Base-by-base conservation (phyloP, 2,797 vertebrate species). In the Pantherophis vulpinus region DNA sequence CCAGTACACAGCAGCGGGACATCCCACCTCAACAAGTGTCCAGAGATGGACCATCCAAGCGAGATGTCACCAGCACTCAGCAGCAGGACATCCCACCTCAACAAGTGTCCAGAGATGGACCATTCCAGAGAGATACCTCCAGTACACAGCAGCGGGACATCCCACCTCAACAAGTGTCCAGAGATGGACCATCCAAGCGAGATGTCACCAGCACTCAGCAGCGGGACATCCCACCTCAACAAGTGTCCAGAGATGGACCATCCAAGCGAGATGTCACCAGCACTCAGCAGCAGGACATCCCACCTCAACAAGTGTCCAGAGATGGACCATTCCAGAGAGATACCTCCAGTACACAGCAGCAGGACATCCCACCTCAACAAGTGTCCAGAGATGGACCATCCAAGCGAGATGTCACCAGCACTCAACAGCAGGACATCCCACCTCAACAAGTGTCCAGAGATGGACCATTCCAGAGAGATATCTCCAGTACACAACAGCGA, bases 331-430 rank as follows among this genome's bases (percentile, higher is more conserved):
- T 4, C 63, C 4, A n/a, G 5, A 1, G 1, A 37, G n/a, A 37
- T 37, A 9, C 0, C 6, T 0, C 0, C 32, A 20, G 2, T 0
- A 74, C 2, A 0, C 70, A 74, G 0, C 70, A 74, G 6, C 6
- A 1, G 16, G 70, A 74, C 0, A 37, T 74, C 70, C 70, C 14
- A 18, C 29, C 66, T 70, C 66, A 70, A 32, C 66, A 70, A 70
- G 2, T 23, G 1, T 42, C 74, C 14, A 32, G n/a, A 70, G 74
- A 79, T 79, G 37, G 37, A 42, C 37, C 37, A 23, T 11, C 20
- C 20, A 0, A 23, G 37, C 1, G 37, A 23, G 18, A 79, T 23
- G 1, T 0, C 74, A 1, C 4, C 3, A 10, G 8, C 1, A 79
- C 74, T 0, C 74, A 79, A 1, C 74, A 79, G 20, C 1, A 1